Base-by-base conservation (phyloP, 2,113 vertebrate species). In the Lethenteron reissneri region DNA sequence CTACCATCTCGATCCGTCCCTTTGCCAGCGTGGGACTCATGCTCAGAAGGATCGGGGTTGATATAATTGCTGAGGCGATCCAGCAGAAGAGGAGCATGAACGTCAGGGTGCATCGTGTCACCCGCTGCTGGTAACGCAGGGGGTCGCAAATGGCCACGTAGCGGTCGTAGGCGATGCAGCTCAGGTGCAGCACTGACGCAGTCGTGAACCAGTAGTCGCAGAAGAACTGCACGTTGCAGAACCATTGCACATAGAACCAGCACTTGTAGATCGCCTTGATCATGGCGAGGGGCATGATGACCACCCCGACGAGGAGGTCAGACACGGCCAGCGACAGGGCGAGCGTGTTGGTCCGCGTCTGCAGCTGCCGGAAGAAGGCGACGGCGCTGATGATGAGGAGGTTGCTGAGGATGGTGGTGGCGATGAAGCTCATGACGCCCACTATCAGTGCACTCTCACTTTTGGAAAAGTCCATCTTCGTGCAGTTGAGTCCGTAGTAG, bases 171-270 rank as follows among this genome's bases (percentile, higher is more conserved):
- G 80, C 78, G 73, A 78, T 76, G 0, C 74, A 82, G 59, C 78
- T 78, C 12, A 83, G 79, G 56, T 79, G 78, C 73, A 81, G 82
- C 72, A 83, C 79, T 58, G 80, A 83, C 3, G 72, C 75, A 68
- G 81, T 78, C 70, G 78, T 80, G 25, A 83, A 76, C 80, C 80
- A 81, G 74, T 80, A n/a, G 68, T 81, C 77, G 15, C 80, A 82
- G 41, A 78, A 78, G 19, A 79, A 79, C 71, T 79, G 79, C 62
- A 81, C 60, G 75, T 79, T 79, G 73, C 80, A 81, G 74, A 83
- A 81, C 0, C 15, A 71, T 56, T 78, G 72, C 57, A 81, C 78
- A 9, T 83, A 82, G 72, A 74, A 75, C 77, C 82, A 84, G 71
- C 78, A 81, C 5, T 74, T 82, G 70, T 83, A 78, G 72, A 82